Percentiles rank a stretch among this genome's conserved stretches.
These are phyloP conservation scores for Hystrix brachyura DNA, from an alignment of 2,113 vertebrate genomes.

Conservation along the genomic window DNA sequence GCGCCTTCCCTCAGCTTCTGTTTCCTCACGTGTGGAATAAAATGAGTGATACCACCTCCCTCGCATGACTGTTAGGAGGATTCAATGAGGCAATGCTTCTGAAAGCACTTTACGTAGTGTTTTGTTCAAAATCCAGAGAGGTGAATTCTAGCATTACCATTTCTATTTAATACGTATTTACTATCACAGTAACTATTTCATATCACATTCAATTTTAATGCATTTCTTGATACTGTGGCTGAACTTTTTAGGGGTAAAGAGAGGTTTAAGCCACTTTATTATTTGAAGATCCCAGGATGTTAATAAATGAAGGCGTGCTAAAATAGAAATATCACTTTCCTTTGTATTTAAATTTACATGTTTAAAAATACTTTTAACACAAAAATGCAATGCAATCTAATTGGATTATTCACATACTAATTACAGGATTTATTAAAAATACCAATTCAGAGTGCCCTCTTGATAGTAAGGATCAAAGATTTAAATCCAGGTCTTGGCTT, in stretches of 20 bases:
- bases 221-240: slow-evolving; percentile 41
- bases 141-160: not conserved
- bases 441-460: slow-evolving; percentile 6
- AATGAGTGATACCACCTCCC: not conserved
- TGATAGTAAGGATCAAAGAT: not conserved
- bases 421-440: slow-evolving; percentile 57
- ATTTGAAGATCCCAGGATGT: slow-evolving; percentile 5
- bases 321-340: slow-evolving; percentile 29
- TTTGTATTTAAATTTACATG: slow-evolving; percentile 49
- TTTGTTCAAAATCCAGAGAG: not conserved
- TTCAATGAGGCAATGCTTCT: not conserved
- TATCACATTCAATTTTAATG: not conserved
- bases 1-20: slow-evolving; percentile 1
- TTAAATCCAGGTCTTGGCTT: not conserved
- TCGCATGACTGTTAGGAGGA: not conserved
- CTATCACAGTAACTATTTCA: slow-evolving; percentile 17
- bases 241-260: not conserved
- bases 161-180: slow-evolving; percentile 35
- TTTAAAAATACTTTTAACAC: slow-evolving; percentile 45
- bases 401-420: slow-evolving; percentile 36
- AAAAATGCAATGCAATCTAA: slow-evolving; percentile 31
- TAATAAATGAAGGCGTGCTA: slow-evolving; percentile 43
- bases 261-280: slow-evolving; percentile 39
- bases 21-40: not conserved
- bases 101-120: not conserved